These are phyloP conservation scores for Zaprionus inermis DNA, from an alignment of 1,140 invertebrate genomes.

Conservation along the genomic window DNA sequence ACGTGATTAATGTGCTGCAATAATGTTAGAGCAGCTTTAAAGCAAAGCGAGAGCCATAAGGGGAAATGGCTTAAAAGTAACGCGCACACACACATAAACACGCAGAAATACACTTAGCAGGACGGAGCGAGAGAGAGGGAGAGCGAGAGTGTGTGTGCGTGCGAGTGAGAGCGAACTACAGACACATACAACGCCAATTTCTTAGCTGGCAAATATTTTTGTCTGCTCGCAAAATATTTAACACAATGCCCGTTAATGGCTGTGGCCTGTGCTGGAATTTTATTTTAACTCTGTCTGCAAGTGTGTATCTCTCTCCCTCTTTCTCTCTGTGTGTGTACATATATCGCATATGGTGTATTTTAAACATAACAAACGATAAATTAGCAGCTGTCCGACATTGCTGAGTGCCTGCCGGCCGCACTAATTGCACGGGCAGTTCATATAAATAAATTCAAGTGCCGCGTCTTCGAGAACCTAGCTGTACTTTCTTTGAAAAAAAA, in stretches of 20 bases:
- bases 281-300: conserved; percentile 21
- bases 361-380: conserved; percentile 79
- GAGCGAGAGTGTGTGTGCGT: neutral
- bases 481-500: neutral
- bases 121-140: neutral
- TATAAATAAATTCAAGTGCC: conserved; percentile 65
- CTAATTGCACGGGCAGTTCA: conserved; percentile 70
- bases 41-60: conserved; percentile 40
- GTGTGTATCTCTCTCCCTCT: too few relatives aligned
- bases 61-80: conserved; percentile 69
- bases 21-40: conserved; percentile 74
- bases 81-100: conserved; percentile 35
- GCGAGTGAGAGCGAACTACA: neutral
- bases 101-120: too few relatives aligned
- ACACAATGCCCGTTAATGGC: conserved; percentile 72
- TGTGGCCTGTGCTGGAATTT: conserved; percentile 55
- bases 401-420: conserved; percentile 63
- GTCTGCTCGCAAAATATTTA: conserved; percentile 74
- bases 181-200: conserved; percentile 45
- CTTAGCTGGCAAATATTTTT: conserved; percentile 77
- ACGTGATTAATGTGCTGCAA: conserved; percentile 76
- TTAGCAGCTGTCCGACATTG: conserved; percentile 60
- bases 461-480: neutral
- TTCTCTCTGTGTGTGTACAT: neutral
- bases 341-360: conserved; percentile 46